Conservation (phyloP, 2,888 invertebrate genomes). For the Epiblema foenella region DNA sequence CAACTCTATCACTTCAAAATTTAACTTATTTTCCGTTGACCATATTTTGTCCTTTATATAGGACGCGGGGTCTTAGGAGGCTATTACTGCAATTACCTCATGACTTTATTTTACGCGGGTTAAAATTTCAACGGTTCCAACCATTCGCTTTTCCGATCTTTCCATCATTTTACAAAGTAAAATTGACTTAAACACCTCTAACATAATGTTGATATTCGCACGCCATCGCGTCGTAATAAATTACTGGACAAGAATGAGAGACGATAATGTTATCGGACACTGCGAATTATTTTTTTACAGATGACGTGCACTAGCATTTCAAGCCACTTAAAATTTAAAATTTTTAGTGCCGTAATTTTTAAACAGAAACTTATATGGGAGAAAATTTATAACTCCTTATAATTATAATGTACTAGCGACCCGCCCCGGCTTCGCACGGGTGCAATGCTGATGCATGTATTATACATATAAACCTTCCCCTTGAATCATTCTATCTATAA, state of each 20-base stretch:
- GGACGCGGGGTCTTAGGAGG: too few relatives aligned
- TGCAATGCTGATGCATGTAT: too few relatives aligned
- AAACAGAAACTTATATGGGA: too few relatives aligned
- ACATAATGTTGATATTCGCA: slow-evolving; percentile 10
- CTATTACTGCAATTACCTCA: slow-evolving; percentile 25
- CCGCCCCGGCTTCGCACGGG: too few relatives aligned
- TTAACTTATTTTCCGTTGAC: too few relatives aligned
- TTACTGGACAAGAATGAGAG: slow-evolving; percentile 30
- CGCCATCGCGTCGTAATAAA: slow-evolving; percentile 13
- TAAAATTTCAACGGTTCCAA: slow-evolving; percentile 20
- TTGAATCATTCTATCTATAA: too few relatives aligned
- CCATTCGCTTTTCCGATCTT: slow-evolving; percentile 18
- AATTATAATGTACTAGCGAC: too few relatives aligned
- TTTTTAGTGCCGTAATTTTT: not conserved
- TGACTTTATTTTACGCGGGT: slow-evolving; percentile 5
- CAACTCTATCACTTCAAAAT: too few relatives aligned
- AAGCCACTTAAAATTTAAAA: not conserved
- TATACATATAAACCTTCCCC: too few relatives aligned
- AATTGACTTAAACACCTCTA: not conserved
- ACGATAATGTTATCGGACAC: slow-evolving; percentile 37
- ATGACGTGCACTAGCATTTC: slow-evolving; percentile 21
- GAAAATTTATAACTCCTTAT: too few relatives aligned
- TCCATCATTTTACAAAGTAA: not conserved
- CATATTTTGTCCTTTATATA: too few relatives aligned
- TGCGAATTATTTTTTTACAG: slow-evolving; percentile 33